Evolutionary conservation across 2,888 invertebrate species (phyloP), one percentile per base, ranked within the genome.

Genomic region (Lymantria dispar): DNA sequence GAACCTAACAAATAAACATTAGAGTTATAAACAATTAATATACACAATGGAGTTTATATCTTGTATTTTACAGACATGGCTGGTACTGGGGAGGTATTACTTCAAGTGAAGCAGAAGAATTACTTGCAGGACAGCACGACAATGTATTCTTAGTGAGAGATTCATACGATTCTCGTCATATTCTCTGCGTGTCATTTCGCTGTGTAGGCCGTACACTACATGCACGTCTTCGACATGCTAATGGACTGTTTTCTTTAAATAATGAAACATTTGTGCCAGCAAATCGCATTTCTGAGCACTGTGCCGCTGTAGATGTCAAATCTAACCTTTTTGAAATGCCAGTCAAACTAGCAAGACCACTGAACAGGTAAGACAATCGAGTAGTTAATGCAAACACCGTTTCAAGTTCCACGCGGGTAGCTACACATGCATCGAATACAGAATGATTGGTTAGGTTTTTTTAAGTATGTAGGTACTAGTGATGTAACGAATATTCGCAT

Each of bases 81-180:
- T 95, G 96, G 95, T 96, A 96, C 74, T 96, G 96, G 96, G 96
- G 96, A 50, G 94, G 95, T 33, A 93, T 96, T 63, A 93, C 94
- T 29, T 93, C 94, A 68, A 93, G 93, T 68, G 95, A 95, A 72
- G 95, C 96, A 11, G 95, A 95, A 72, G 92, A 93, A 62, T 92
- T 94, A 59, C 83, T 96, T 52, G 84, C 92, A 53, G 93, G 94
- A 54, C 94, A 94, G 74, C 94, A 94, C 59, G 95, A 95, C 72
- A 95, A 95, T 72, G 94, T 95, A 3, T 96, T 96, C 76, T 88
- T 96, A 62, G 94, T 96, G 1, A 85, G 95, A 60, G 95, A 96
- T 77, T 95, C 95, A 11, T 95, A 94, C 54, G 94, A 95, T 66
- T 85, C 82, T n/a, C 82, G 92, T 31, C 95, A 95, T 74, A 92